Evolutionary conservation across 92 coral and sea anemone species (phyloP).

Genomic region (Galaxea fascicularis): DNA sequence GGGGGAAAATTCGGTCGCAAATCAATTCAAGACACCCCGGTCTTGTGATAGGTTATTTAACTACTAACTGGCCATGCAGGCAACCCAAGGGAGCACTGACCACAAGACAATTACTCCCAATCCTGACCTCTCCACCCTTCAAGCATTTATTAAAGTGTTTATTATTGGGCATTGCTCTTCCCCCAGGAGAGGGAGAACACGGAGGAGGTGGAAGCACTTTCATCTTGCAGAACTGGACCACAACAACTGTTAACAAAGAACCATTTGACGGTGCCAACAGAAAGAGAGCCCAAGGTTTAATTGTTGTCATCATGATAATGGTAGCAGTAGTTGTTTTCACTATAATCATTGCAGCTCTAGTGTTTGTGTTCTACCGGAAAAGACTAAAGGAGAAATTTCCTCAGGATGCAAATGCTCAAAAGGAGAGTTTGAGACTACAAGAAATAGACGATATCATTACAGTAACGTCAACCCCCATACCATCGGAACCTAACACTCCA

Average conservation of each 20-base stretch:
- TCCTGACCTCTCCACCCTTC: too few relatives aligned
- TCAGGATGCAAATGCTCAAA: slow-evolving; percentile 16
- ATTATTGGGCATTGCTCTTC: too few relatives aligned
- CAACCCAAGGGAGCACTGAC: too few relatives aligned
- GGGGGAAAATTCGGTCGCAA: too few relatives aligned
- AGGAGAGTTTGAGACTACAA: slow-evolving; percentile 20
- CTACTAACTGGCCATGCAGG: too few relatives aligned
- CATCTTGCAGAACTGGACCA: neutral
- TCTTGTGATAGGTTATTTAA: too few relatives aligned
- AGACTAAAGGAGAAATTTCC: slow-evolving; percentile 34
- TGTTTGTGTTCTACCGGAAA: slow-evolving; percentile 69
- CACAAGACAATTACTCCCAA: too few relatives aligned
- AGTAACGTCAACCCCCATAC: slow-evolving; percentile 43
- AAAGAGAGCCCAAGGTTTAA: slow-evolving; percentile 1
- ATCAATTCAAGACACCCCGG: too few relatives aligned
- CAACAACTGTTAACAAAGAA: neutral
- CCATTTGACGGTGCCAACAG: neutral
- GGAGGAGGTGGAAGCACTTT: neutral
- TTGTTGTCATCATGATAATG: slow-evolving; percentile 42
- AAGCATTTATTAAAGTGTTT: too few relatives aligned
- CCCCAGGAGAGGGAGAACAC: too few relatives aligned
- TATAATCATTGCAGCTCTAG: slow-evolving; percentile 38
- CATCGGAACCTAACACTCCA: slow-evolving; percentile 79
- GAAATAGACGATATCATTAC: slow-evolving; percentile 26
- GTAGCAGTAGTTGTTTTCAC: slow-evolving; percentile 60